Conservation (phyloP, 2,113 vertebrate species). For the Raja brachyura region DNA sequence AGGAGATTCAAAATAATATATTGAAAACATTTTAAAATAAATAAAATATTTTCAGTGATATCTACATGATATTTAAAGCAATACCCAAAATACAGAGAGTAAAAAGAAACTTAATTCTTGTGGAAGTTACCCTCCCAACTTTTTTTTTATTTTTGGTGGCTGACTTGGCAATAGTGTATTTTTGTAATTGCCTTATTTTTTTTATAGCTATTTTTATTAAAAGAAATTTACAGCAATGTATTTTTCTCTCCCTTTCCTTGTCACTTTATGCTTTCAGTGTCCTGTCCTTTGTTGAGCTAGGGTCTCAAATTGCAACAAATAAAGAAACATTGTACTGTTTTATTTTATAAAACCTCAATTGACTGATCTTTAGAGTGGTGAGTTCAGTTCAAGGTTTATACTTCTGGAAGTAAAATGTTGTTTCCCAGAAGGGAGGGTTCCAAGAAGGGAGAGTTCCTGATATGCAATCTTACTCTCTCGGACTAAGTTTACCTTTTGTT, state of each 20-base stretch:
- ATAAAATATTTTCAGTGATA: background rate
- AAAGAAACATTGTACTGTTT: background rate
- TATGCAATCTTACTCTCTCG: background rate
- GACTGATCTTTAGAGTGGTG: background rate
- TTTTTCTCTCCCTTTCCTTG: background rate
- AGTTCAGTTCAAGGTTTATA: background rate
- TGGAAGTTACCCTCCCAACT: background rate
- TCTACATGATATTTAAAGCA: background rate
- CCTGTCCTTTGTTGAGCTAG: background rate
- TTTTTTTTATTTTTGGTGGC: background rate
- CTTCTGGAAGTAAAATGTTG: background rate
- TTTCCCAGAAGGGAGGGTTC: background rate
- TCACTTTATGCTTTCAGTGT: background rate
- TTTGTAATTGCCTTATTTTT: background rate
- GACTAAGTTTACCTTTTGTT: background rate
- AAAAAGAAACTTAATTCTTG: background rate
- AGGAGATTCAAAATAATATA: constrained; percentile 4
- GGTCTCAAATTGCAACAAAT: background rate
- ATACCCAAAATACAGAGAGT: background rate
- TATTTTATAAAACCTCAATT: background rate
- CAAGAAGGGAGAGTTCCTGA: background rate
- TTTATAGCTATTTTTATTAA: background rate
- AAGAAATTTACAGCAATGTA: background rate
- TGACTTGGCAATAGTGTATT: background rate
- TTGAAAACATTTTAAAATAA: background rate